Percentiles rank a stretch among this genome's conserved stretches.
Evolutionary conservation across 2,888 invertebrate species (phyloP).

Genomic region (Andricus curvator): DNA sequence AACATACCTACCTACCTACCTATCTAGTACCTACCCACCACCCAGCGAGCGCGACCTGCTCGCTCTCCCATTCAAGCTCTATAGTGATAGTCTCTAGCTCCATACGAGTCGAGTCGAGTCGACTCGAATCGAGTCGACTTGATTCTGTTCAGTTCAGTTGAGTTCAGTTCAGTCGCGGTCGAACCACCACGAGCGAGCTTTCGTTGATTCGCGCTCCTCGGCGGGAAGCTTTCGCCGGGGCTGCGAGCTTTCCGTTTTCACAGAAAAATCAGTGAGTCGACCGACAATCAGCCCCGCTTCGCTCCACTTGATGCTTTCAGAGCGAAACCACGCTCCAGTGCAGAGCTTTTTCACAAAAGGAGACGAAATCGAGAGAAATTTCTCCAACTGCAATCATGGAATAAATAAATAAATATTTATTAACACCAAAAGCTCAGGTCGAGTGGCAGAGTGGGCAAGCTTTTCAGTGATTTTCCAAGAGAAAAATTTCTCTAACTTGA

Average conservation of each 20-base stretch:
- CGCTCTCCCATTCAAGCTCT: conserved; percentile 73
- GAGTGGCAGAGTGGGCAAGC: neutral
- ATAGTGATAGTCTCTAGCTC: conserved; percentile 17
- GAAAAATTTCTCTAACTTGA: too few species aligned
- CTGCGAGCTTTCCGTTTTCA: conserved; percentile 45
- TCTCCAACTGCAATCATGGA: neutral
- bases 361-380: too few species aligned
- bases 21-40: too few species aligned
- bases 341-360: neutral
- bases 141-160: conserved; percentile 48
- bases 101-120: conserved; percentile 30
- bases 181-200: conserved; percentile 73
- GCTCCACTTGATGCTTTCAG: conserved; percentile 25
- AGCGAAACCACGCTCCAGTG: neutral
- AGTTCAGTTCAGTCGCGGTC: conserved; percentile 72
- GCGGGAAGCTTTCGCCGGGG: conserved; percentile 37
- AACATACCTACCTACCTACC: too few species aligned
- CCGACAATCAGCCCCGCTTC: conserved; percentile 15
- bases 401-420: neutral
- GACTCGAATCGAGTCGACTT: conserved; percentile 53
- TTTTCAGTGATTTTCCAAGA: neutral
- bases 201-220: conserved; percentile 51
- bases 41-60: conserved; percentile 58
- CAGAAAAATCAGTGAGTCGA: conserved; percentile 42
- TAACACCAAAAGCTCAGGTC: too few species aligned